Evolutionary conservation across 2,888 invertebrate species (phyloP).

Genomic region (Eupithecia tripunctaria): DNA sequence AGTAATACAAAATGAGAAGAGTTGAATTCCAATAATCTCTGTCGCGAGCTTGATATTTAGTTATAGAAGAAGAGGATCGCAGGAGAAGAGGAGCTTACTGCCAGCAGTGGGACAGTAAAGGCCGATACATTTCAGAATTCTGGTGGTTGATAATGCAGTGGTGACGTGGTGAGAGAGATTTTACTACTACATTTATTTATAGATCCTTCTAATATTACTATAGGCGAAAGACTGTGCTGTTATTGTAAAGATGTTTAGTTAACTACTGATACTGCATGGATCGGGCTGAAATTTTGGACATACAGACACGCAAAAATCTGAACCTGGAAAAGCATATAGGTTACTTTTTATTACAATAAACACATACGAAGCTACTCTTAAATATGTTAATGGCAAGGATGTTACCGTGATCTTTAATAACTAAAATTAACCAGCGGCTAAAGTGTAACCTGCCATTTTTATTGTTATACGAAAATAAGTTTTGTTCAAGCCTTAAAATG

Average conservation of each 20-base stretch:
- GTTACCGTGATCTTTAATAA: constrained; percentile 1
- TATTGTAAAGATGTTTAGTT: no score
- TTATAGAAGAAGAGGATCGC: background rate
- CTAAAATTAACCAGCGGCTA: background rate
- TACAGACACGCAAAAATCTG: no score
- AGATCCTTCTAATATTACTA: background rate
- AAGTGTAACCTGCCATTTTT: background rate
- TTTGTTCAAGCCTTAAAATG: constrained; percentile 11
- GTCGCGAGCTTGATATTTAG: background rate
- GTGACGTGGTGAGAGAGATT: no score
- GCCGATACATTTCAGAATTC: background rate
- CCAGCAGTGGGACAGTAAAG: background rate
- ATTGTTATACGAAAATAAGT: background rate
- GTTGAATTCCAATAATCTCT: no score
- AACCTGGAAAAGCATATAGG: no score
- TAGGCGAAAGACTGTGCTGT: no score
- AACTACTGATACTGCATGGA: no score
- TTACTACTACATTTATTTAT: background rate
- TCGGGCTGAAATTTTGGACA: no score
- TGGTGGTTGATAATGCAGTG: background rate
- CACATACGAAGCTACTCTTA: no score
- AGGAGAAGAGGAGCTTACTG: background rate
- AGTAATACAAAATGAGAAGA: no score
- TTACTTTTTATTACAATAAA: no score
- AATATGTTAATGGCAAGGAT: background rate